Base-by-base conservation (phyloP, 2,113 vertebrate genomes). In the Bufo gargarizans region DNA sequence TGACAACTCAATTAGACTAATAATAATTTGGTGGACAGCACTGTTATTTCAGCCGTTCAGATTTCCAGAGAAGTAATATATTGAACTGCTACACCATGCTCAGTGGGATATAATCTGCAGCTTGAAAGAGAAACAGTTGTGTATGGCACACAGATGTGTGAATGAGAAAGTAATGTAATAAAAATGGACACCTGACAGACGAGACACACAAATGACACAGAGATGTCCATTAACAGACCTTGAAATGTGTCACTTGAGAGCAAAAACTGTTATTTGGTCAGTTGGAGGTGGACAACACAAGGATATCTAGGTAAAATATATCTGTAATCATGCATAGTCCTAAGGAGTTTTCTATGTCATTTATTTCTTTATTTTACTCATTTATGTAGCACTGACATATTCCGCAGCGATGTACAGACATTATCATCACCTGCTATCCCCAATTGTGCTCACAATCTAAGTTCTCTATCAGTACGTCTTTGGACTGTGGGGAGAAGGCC, bases 101-200 rank as follows among this genome's bases (percentile, higher is more conserved):
- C 77, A 55, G 13, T n/a, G 77, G n/a, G 50, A 55, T 53, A 50
- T 47, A 22, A 56, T 56, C 50, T 78, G 77, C 77, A 78, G 77
- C 77, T 78, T 78, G 77, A 55, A 50, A 50, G 77, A 50, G 14
- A 13, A 78, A 22, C 77, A 78, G 12, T 33, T 20, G 50, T 19
- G 49, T 78, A 78, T 78, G 50, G 50, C 50, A 56, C 77, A 55
- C 77, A 78, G 77, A 78, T 78, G 77, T 78, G 77, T 78, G 77
- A 78, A 22, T n/a, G 33, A 22, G 77, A 78, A 78, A 55, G 77
- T 78, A 55, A 56, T 56, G 50, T 55, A 53, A 78, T 78, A 78
- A 56, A 78, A 78, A 49, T 17, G 19, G 19, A 50, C 72, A 76
- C 72, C 45, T 76, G 72, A 76, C 72, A 76, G 72, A 76, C 45